Conservation (phyloP, 2,797 vertebrate species). For the Lycodopsis pacificus region DNA sequence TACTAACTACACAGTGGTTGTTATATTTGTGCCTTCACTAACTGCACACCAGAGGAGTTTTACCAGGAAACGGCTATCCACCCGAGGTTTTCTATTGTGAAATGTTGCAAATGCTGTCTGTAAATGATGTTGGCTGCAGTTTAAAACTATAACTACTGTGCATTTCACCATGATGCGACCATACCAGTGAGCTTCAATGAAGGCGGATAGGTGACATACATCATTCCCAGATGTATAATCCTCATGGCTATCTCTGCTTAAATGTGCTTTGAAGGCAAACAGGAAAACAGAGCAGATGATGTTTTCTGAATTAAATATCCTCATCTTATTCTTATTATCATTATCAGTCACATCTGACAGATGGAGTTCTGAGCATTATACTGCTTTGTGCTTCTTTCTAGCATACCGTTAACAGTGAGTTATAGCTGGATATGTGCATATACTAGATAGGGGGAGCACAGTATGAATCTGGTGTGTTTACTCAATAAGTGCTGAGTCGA, state of each 20-base stretch:
- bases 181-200: constrained; percentile 17
- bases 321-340: constrained; percentile 39
- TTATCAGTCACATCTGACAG: constrained; percentile 53
- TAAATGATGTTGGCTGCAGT: constrained; percentile 7
- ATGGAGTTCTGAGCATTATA: constrained; percentile 24
- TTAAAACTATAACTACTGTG: constrained; percentile 19
- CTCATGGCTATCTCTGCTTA: constrained; percentile 37
- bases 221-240: constrained; percentile 49
- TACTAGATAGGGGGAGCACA: constrained; percentile 53
- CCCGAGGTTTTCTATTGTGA: constrained; percentile 12
- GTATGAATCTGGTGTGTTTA: constrained; percentile 68
- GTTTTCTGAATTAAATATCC: constrained; percentile 52
- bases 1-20: constrained; percentile 36
- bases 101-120: constrained; percentile 19
- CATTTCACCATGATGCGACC: constrained; percentile 19
- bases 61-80: constrained; percentile 27
- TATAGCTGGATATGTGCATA: constrained; percentile 62
- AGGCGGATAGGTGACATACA: constrained; percentile 22
- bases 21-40: constrained; percentile 44
- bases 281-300: constrained; percentile 55
- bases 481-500: constrained; percentile 67
- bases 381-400: constrained; percentile 20
- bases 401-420: constrained; percentile 62
- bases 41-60: constrained; percentile 27
- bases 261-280: constrained; percentile 49